These are phyloP conservation scores for Todus mexicanus DNA, from an alignment of 2,797 vertebrate genomes.

Conservation along the genomic window DNA sequence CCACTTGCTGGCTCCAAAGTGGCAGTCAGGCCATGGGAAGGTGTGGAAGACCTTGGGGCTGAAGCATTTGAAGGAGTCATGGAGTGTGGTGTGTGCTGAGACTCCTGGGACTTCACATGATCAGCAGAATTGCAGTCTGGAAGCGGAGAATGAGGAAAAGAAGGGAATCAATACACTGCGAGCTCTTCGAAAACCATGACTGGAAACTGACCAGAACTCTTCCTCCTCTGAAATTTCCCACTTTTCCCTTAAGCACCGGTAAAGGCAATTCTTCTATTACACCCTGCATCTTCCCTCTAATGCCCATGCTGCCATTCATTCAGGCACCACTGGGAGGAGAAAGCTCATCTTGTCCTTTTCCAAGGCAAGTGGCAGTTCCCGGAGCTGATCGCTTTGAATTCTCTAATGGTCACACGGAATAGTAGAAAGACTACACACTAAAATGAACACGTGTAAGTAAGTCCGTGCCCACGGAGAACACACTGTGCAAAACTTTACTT, in stretches of 20 bases:
- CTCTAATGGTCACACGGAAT: background rate
- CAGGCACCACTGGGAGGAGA: background rate
- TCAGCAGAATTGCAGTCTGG: conserved; percentile 96
- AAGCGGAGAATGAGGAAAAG: background rate
- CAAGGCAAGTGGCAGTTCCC: background rate
- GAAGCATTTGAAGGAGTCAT: conserved; percentile 90
- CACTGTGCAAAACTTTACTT: background rate
- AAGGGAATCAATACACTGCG: background rate
- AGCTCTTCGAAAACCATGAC: background rate
- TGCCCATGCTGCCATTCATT: background rate
- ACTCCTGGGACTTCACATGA: conserved; percentile 90
- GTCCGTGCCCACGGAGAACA: background rate
- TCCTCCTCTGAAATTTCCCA: background rate
- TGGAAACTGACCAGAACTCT: background rate
- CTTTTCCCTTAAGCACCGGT: background rate
- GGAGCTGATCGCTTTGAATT: background rate
- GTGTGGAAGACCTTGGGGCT: conserved; percentile 92
- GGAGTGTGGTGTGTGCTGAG: conserved; percentile 81
- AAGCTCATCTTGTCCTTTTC: background rate
- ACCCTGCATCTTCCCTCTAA: background rate
- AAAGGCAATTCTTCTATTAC: background rate
- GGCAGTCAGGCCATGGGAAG: conserved; percentile 90
- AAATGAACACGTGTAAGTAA: background rate
- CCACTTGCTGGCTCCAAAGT: conserved; percentile 84
- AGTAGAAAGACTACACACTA: background rate